Base-by-base conservation (phyloP, 2,113 vertebrate species). In the Prochilodus magdalenae region DNA sequence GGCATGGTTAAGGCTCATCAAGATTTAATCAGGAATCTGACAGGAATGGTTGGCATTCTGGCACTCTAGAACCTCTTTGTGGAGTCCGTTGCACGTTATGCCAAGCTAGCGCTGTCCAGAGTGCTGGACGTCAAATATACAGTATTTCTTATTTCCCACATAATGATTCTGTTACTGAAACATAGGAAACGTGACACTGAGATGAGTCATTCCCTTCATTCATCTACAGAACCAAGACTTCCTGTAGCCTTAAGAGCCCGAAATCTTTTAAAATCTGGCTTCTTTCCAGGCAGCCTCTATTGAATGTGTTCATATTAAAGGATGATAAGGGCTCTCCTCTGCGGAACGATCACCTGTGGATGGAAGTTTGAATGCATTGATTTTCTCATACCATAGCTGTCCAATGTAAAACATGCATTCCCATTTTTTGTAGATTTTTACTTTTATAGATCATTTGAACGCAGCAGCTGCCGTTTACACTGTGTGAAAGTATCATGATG, bases 21-120 rank as follows among this genome's bases (percentile, higher is more conserved):
- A 81, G 71, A 55, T 79, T 83, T 83, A 65, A 85, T 67, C 76
- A 69, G 86, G 84, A 84, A 87, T 81, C 71, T 81, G 44, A 72
- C 75, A 69, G 73, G 85, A 84, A 88, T 85, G 83, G 74, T 75
- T 72, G 83, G 80, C 66, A 85, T 87, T 83, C 73, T n/a, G 27
- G 29, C 59, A 26, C 65, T 81, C 29, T 65, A 59, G 78, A 55
- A 49, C 73, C 66, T 51, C 80, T 83, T 67, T 49, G 55, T 66
- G 33, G 82, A 71, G 76, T 80, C 79, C 40, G 13, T 73, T 53
- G 69, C 75, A 78, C 59, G 73, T 80, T 76, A 75, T 36, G 62
- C 67, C 75, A 55, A 77, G 30, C n/a, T 53, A 75, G 65, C 73
- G 72, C 83, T 84, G 82, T 81, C 75, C 79, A 75, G 63, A 84